Percentiles rank a stretch among this genome's conserved stretches.
Evolutionary conservation across 2,888 invertebrate species (phyloP).

Genomic region (Sympetrum striolatum): DNA sequence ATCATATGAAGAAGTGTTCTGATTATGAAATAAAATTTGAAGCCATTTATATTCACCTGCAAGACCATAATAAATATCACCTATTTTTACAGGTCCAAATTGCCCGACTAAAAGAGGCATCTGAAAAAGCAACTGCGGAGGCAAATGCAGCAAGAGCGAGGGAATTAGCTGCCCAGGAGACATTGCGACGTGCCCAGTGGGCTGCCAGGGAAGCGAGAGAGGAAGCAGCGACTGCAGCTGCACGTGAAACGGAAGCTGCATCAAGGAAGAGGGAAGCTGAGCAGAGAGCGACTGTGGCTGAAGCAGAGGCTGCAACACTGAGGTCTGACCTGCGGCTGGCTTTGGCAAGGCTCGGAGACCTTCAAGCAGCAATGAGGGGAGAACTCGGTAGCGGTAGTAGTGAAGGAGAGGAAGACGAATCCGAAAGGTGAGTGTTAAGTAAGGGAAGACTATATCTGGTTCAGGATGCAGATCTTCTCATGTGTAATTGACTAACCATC

Average conservation of each 20-base stretch:
- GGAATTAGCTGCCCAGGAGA: constrained; percentile 80
- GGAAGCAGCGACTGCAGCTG: constrained; percentile 73
- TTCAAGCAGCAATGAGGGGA: constrained; percentile 92
- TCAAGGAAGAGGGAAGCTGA: constrained; percentile 80
- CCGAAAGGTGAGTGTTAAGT: not conserved
- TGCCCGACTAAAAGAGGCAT: constrained; percentile 72
- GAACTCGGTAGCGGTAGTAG: constrained; percentile 42
- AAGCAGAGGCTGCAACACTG: constrained; percentile 74
- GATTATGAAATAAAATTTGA: not conserved
- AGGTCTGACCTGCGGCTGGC: constrained; percentile 86
- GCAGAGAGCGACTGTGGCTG: constrained; percentile 72
- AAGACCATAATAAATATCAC: constrained; percentile 52
- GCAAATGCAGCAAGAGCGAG: constrained; percentile 72
- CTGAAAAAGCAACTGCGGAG: constrained; percentile 77
- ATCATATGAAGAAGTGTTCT: not conserved
- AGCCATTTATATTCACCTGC: not conserved
- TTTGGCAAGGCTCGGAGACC: constrained; percentile 85
- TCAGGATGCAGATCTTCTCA: too few species aligned
- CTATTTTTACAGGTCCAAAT: constrained; percentile 66
- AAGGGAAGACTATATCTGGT: too few species aligned
- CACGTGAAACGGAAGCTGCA: constrained; percentile 77
- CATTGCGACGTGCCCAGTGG: constrained; percentile 72
- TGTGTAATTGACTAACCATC: too few species aligned
- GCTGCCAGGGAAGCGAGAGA: constrained; percentile 76
- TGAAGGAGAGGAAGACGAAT: constrained; percentile 51